Base-by-base conservation (phyloP, 1,140 invertebrate species). In the Agraylea sexmaculata region DNA sequence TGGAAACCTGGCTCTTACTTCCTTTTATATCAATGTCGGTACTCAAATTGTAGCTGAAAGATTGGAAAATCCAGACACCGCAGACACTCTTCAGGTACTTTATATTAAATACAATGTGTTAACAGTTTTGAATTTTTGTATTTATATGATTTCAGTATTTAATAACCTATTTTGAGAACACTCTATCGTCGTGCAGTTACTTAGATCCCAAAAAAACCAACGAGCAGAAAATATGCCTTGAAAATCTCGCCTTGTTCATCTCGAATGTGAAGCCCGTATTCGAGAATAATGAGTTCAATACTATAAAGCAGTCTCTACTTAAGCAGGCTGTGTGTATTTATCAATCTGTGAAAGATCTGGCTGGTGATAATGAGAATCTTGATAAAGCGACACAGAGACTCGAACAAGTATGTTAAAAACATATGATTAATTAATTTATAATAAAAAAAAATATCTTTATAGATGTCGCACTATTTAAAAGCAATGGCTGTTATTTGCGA, bases 381-480 rank as follows among this genome's bases (percentile, higher is more conserved):
- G n/a, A n/a, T n/a, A n/a, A n/a, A n/a, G n/a, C n/a, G n/a, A n/a
- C n/a, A n/a, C n/a, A n/a, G n/a, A n/a, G n/a, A n/a, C n/a, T n/a
- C n/a, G n/a, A n/a, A n/a, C n/a, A n/a, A n/a, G n/a, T n/a, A n/a
- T n/a, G n/a, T n/a, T n/a, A n/a, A n/a, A n/a, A n/a, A n/a, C n/a
- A n/a, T n/a, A n/a, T n/a, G n/a, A 18, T 36, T 31, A 15, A 6
- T 8, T 15, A 11, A 6, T 8, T 13, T 31, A 15, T 31, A 20
- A 11, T 38, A 3, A 23, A 31, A 13, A 23, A 32, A 28, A 27
- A 27, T 28, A 13, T 34, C 19, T 31, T 37, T 31, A 3, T 20
- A 49, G 47, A 16, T 49, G 10, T 49, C 40, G 16, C 36, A 37
- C 33, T 38, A 49, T 23, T 30, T 49, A 19, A 43, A 49, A 41